phyloP scores from a whole-genome alignment of 2,113 vertebrate species.

The Protobothrops mucrosquamatus region DNA sequence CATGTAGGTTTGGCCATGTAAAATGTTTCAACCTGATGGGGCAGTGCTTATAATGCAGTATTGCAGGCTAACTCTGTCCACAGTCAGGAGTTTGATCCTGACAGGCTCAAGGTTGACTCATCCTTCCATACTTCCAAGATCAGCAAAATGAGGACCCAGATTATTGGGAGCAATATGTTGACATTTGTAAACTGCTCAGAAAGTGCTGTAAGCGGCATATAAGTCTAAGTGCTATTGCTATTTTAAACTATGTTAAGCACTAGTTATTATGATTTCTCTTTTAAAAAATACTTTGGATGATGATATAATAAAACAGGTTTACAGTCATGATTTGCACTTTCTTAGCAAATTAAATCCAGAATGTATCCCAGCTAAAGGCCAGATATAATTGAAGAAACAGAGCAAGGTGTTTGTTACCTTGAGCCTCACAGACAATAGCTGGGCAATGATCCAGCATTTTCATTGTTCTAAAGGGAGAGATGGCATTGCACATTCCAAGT shows the following conservation, averaged over 20 bases:
- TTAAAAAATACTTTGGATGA: background rate
- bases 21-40: background rate
- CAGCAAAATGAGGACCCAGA: background rate
- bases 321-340: constrained; percentile 12
- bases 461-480: background rate
- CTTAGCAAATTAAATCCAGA: constrained; percentile 6
- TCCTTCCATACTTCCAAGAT: background rate
- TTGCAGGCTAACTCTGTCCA: background rate
- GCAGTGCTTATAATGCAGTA: background rate
- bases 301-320: constrained; percentile 3
- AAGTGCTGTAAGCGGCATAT: background rate
- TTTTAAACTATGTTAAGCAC: background rate
- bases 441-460: background rate
- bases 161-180: background rate
- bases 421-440: background rate
- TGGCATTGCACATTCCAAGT: background rate
- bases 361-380: background rate
- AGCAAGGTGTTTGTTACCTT: background rate
- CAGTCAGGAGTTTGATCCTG: background rate
- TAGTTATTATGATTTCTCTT: background rate
- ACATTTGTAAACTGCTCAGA: background rate
- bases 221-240: background rate
- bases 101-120: background rate
- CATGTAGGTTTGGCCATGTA: background rate
- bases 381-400: background rate